Evolutionary conservation across 2,113 vertebrate species (phyloP).

Genomic region (Phycodurus eques): DNA sequence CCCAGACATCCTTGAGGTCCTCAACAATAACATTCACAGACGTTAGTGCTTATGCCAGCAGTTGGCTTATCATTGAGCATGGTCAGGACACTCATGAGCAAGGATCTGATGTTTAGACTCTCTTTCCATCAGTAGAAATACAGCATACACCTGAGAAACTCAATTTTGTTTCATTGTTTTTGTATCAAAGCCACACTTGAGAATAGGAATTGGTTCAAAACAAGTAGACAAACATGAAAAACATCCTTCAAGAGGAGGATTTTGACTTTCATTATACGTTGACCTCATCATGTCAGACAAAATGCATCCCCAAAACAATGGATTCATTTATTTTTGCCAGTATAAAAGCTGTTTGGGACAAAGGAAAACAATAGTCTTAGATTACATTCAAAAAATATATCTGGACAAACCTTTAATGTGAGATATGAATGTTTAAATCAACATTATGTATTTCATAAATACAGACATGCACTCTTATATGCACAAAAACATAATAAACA

Average conservation of each 20-base stretch:
- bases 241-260: neutral
- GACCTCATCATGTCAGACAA: neutral
- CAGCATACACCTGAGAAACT: constrained; percentile 1
- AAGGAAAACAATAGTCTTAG: constrained; percentile 17
- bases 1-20: constrained; percentile 63
- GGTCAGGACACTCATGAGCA: constrained; percentile 24
- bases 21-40: constrained; percentile 37
- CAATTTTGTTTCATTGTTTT: neutral
- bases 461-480: constrained; percentile 25
- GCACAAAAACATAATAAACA: constrained; percentile 23
- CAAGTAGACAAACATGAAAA: neutral
- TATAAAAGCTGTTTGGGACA: constrained; percentile 25
- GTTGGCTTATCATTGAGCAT: constrained; percentile 15
- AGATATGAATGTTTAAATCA: constrained; percentile 20
- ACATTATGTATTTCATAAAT: constrained; percentile 48
- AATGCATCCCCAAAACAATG: neutral
- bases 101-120: constrained; percentile 38
- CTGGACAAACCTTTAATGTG: constrained; percentile 11
- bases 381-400: constrained; percentile 4
- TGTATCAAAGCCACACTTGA: neutral
- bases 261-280: neutral
- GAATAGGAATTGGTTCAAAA: neutral
- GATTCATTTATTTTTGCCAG: constrained; percentile 48
- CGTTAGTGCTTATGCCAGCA: constrained; percentile 31
- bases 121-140: neutral